Evolutionary conservation across 2,888 invertebrate genomes (phyloP), one percentile per base, ranked within the genome.

Genomic region (Cephonodes hylas): DNA sequence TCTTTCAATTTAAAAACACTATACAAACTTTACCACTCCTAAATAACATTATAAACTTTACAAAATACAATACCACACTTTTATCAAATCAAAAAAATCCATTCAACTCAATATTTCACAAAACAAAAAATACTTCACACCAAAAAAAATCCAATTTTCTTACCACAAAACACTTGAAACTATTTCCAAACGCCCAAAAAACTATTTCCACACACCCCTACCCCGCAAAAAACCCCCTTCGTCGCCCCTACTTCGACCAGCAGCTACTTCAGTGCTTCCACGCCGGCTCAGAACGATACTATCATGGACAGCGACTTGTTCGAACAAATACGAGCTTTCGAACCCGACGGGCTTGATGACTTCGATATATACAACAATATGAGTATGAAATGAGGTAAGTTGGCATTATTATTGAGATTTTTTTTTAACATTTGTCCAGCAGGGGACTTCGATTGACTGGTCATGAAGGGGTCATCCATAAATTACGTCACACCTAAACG

Each of bases 231-330:
- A n/a, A n/a, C n/a, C n/a, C n/a, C n/a, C n/a, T n/a, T n/a, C n/a
- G n/a, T n/a, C 18, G 31, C 8, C 27, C 15, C 20, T 27, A n/a
- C 2, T n/a, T 8, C 27, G n/a, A n/a, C 22, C n/a, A 70, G 67
- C 83, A 90, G 89, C 76, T 89, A 88, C 83, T 83, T 89, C 77
- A 84, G 86, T 65, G 85, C 86, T 8, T 72, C 83, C 0, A 90
- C 91, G 7, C 89, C 90, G 0, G 88, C 87, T 0, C 84, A 85
- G 42, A 81, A 80, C 1, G 89, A 89, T 64, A 86, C 83, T 20
- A 85, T 86, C 62, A 91, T 91, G 88, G 90, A 90, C 65, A 89
- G 85, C 69, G 90, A 91, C 42, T 70, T 91, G n/a, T 87, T 89
- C 58, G 91, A 91, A 65, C 89, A 90, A 65, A 90, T 91, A 6